phyloP scores from a whole-genome alignment of 2,888 invertebrate genomes.

The Apodemia zela region DNA sequence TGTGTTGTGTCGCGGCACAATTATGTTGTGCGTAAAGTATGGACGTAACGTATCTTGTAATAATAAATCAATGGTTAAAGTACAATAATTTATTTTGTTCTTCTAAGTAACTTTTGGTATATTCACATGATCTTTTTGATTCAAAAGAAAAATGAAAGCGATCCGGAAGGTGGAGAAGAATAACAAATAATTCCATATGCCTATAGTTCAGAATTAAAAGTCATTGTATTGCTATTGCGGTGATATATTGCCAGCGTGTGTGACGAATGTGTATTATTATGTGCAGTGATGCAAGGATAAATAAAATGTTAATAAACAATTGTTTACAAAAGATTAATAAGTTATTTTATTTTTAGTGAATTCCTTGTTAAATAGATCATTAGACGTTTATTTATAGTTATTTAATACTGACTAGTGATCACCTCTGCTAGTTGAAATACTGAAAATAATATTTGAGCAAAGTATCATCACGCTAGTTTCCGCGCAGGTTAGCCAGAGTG shows the following conservation, averaged over 20 bases:
- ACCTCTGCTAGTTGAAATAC: no score
- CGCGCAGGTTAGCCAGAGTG: no score
- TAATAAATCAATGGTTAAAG: no score
- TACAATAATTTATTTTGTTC: constrained; percentile 46
- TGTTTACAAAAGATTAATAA: constrained; percentile 78
- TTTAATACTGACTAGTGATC: no score
- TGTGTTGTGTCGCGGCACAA: no score
- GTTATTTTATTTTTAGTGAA: constrained; percentile 50
- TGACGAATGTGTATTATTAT: constrained; percentile 67
- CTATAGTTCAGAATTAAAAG: constrained; percentile 62
- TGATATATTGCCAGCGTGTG: constrained; percentile 64
- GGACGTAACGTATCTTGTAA: no score
- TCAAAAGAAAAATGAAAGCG: constrained; percentile 79
- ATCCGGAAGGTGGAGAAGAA: constrained; percentile 43
- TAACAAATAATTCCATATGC: constrained; percentile 66
- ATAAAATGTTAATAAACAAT: constrained; percentile 82
- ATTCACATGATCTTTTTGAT: constrained; percentile 60
- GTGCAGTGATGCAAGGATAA: constrained; percentile 71
- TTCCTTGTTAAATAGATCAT: not conserved
- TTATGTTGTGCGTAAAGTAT: no score
- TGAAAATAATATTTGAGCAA: no score
- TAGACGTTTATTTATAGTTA: not conserved
- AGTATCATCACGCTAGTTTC: no score
- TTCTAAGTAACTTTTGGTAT: constrained; percentile 58
- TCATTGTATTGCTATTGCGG: constrained; percentile 67